Evolutionary conservation across 2,888 invertebrate species (phyloP).

Genomic region (Mythimna loreyi): DNA sequence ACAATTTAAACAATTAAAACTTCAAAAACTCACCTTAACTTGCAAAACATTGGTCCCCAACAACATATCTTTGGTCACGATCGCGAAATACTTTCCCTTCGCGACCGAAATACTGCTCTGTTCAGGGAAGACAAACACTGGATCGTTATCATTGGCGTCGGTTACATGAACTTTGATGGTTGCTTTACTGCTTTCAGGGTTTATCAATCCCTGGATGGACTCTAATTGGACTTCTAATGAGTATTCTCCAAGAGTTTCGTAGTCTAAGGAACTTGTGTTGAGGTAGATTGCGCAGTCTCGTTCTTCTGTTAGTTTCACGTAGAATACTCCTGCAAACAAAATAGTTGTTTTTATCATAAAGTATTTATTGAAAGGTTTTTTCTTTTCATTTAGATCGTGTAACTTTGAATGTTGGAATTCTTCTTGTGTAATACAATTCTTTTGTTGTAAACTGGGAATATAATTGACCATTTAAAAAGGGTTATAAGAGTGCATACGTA

Average conservation of each 20-base stretch:
- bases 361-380: too few species aligned
- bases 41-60: constrained; percentile 95
- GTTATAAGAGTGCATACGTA: too few species aligned
- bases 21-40: constrained; percentile 91
- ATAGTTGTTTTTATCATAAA: too few species aligned
- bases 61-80: constrained; percentile 93
- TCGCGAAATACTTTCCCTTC: constrained; percentile 94
- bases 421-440: too few species aligned
- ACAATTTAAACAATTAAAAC: not conserved
- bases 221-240: constrained; percentile 94
- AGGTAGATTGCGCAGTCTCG: constrained; percentile 96
- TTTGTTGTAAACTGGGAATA: too few species aligned
- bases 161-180: constrained; percentile 95
- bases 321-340: constrained; percentile 92
- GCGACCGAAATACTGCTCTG: constrained; percentile 89
- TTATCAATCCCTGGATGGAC: constrained; percentile 95
- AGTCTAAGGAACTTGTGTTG: constrained; percentile 94
- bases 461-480: too few species aligned
- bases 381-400: too few species aligned
- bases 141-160: constrained; percentile 97
- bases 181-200: constrained; percentile 94
- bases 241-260: constrained; percentile 94
- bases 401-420: too few species aligned
- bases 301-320: constrained; percentile 94
- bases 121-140: constrained; percentile 94